Evolutionary conservation across 2,113 vertebrate species (phyloP).

Genomic region (Gavialis gangeticus): DNA sequence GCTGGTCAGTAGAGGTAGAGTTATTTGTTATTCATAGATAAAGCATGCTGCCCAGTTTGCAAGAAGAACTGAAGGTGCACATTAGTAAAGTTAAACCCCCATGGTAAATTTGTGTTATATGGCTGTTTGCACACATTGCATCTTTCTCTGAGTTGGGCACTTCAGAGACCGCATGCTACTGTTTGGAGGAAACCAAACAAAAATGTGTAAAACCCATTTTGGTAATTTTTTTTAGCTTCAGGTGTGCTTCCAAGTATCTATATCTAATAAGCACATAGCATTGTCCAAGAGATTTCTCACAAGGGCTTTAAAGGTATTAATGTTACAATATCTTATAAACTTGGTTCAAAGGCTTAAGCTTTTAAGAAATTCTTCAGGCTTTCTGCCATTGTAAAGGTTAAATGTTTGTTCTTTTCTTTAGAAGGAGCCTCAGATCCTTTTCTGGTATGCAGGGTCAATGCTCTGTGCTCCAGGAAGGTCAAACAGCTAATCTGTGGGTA

Average conservation of each 20-base stretch:
- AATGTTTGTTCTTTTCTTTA: conserved; percentile 42
- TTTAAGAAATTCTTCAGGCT: conserved; percentile 54
- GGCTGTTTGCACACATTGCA: neutral
- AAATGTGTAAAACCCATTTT: neutral
- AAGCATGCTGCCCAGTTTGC: neutral
- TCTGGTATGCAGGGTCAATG: conserved; percentile 15
- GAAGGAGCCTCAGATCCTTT: conserved; percentile 8
- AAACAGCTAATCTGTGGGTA: neutral
- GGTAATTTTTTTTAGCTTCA: neutral
- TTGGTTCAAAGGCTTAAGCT: conserved; percentile 66
- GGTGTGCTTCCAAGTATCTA: neutral
- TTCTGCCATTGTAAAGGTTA: conserved; percentile 65
- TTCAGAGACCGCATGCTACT: conserved; percentile 9
- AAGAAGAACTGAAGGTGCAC: conserved; percentile 5
- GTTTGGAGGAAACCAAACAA: neutral
- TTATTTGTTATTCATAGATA: neutral
- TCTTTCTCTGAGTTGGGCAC: neutral
- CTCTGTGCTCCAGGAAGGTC: conserved; percentile 31
- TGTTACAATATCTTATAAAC: conserved; percentile 48
- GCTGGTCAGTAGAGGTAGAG: neutral
- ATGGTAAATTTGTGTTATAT: neutral
- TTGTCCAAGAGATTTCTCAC: conserved; percentile 38
- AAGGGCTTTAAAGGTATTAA: conserved; percentile 60
- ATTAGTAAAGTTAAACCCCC: neutral
- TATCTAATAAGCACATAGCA: neutral